phyloP scores from a whole-genome alignment of 2,113 vertebrate species.

The Echinops telfairi region DNA sequence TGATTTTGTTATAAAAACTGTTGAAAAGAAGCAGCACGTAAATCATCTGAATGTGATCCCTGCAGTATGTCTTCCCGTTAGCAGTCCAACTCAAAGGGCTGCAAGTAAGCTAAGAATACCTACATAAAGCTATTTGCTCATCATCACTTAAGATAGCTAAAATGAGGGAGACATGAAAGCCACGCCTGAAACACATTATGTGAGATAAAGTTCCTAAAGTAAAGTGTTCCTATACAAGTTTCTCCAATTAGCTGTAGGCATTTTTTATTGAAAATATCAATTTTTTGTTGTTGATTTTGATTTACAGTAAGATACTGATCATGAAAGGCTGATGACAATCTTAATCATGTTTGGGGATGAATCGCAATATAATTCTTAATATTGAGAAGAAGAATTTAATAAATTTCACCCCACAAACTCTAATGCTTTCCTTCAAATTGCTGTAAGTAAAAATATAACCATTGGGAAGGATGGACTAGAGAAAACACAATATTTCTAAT shows the following conservation, averaged over 20 bases:
- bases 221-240: neutral
- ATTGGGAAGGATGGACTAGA: neutral
- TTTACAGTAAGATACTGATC: neutral
- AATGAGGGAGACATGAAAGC: neutral
- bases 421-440: neutral
- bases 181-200: neutral
- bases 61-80: neutral
- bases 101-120: neutral
- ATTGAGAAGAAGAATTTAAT: neutral
- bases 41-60: neutral
- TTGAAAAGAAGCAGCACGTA: neutral
- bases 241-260: neutral
- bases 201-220: neutral
- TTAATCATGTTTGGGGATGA: neutral
- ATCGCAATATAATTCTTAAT: neutral
- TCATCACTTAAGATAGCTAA: neutral
- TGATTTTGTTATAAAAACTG: neutral
- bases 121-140: neutral
- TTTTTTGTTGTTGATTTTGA: neutral
- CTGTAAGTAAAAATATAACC: neutral
- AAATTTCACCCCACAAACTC: no score
- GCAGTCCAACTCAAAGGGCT: neutral
- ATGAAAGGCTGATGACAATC: neutral
- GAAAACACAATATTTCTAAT: neutral
- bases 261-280: neutral